Percentiles rank a stretch among this genome's conserved stretches.
phyloP scores from a whole-genome alignment of 2,888 invertebrate species.

The Eupelmus urozonus region DNA sequence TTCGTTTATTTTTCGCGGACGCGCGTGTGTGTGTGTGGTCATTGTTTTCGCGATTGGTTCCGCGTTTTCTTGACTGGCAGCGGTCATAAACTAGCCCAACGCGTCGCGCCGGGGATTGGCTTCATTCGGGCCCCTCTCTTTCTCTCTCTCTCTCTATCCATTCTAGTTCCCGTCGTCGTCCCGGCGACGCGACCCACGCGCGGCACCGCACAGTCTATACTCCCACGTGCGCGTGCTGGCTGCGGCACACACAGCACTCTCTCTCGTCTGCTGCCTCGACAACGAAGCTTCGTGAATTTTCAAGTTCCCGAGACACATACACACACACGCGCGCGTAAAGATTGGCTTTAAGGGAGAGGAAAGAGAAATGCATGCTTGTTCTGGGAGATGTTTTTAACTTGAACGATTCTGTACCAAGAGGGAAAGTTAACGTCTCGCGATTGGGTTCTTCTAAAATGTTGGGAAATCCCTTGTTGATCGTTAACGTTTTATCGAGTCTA shows the following conservation, averaged over 20 bases:
- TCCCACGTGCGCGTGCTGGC: too few relatives aligned
- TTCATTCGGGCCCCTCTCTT: constrained; percentile 1
- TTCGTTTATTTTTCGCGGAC: too few relatives aligned
- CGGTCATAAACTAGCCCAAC: constrained; percentile 39
- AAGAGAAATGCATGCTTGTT: too few relatives aligned
- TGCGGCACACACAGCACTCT: too few relatives aligned
- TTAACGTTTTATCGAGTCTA: too few relatives aligned
- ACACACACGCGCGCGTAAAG: not conserved
- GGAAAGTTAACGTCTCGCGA: not conserved
- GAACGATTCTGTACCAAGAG: too few relatives aligned
- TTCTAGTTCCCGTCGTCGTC: not conserved
- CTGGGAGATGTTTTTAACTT: too few relatives aligned
- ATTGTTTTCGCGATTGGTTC: constrained; percentile 61
- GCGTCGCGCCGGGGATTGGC: constrained; percentile 18
- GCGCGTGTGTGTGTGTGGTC: constrained; percentile 23
- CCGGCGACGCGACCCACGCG: constrained; percentile 8
- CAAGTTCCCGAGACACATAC: not conserved
- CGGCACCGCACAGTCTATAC: not conserved
- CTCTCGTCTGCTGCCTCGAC: not conserved
- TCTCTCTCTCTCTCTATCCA: not conserved
- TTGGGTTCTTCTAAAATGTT: not conserved
- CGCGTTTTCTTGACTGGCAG: constrained; percentile 55
- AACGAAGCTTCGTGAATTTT: not conserved
- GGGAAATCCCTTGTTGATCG: too few relatives aligned
- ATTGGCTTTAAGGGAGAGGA: not conserved